Conservation (phyloP, 2,113 vertebrate species). For the Ptyas mucosa region DNA sequence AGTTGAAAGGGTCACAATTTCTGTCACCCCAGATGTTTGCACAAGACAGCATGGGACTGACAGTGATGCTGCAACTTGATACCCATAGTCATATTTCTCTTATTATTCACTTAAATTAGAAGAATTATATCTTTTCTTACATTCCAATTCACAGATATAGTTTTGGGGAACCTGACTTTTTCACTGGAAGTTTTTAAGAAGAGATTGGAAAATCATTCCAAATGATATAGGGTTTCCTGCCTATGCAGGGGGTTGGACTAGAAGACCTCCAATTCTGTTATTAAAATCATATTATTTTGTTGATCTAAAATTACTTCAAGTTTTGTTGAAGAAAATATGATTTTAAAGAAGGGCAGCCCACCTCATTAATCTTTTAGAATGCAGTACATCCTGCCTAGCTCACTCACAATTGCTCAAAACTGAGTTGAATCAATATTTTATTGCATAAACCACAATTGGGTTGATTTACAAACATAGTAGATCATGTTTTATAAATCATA, state of each 20-base stretch:
- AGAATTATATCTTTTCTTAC: not conserved
- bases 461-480: not conserved
- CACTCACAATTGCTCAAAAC: not conserved
- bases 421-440: not conserved
- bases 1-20: not conserved
- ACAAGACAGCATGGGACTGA: not conserved
- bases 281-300: not conserved
- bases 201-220: too few species aligned
- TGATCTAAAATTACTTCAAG: not conserved
- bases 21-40: not conserved
- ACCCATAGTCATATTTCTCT: not conserved
- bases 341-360: not conserved
- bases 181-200: not conserved
- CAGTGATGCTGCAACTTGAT: not conserved
- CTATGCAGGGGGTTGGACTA: too few species aligned
- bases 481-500: not conserved
- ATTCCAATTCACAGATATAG: not conserved
- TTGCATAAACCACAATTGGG: not conserved
- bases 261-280: too few species aligned
- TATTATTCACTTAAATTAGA: not conserved
- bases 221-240: too few species aligned
- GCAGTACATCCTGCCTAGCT: not conserved
- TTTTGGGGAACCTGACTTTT: not conserved
- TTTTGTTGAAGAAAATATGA: not conserved
- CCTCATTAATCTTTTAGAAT: not conserved